Evolutionary conservation across 2,113 vertebrate genomes (phyloP).

Genomic region (Microcebus tavaratra): DNA sequence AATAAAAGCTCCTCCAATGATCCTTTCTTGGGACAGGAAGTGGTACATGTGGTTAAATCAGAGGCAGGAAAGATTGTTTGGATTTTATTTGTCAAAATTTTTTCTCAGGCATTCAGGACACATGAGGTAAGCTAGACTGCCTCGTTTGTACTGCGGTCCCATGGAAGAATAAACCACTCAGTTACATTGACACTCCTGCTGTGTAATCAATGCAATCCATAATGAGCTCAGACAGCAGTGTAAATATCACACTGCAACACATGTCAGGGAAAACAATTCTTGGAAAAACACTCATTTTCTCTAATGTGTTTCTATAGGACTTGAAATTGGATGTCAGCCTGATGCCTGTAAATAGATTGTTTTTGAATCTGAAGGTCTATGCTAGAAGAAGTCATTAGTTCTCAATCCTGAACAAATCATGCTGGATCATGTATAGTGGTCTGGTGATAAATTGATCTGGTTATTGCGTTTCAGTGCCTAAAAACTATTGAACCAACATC

Average conservation of each 20-base stretch:
- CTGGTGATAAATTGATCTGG: conserved; percentile 15
- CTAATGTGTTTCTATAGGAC: conserved; percentile 52
- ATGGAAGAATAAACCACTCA: not conserved
- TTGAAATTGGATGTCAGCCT: conserved; percentile 59
- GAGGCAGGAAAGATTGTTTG: not conserved
- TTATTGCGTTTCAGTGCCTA: not conserved
- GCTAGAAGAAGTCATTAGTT: conserved; percentile 45
- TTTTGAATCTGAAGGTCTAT: conserved; percentile 14
- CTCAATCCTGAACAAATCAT: conserved; percentile 25
- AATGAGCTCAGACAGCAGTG: not conserved
- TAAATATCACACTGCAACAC: conserved; percentile 38
- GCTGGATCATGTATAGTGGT: not conserved
- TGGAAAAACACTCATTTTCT: conserved; percentile 46
- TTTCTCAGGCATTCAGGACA: conserved; percentile 25
- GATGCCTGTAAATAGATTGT: conserved; percentile 33
- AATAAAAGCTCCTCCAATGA: not conserved
- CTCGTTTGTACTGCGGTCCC: not conserved
- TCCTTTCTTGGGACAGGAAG: not conserved
- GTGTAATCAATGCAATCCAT: conserved; percentile 33
- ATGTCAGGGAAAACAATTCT: conserved; percentile 36
- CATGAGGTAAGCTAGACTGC: not conserved
- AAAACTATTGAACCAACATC: conserved; percentile 46
- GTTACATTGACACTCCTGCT: not conserved
- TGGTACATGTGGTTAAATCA: not conserved
- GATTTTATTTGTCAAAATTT: conserved; percentile 37